These are phyloP conservation scores for Trissolcus brochymenae DNA, from an alignment of 2,888 invertebrate genomes.

Conservation along the genomic window DNA sequence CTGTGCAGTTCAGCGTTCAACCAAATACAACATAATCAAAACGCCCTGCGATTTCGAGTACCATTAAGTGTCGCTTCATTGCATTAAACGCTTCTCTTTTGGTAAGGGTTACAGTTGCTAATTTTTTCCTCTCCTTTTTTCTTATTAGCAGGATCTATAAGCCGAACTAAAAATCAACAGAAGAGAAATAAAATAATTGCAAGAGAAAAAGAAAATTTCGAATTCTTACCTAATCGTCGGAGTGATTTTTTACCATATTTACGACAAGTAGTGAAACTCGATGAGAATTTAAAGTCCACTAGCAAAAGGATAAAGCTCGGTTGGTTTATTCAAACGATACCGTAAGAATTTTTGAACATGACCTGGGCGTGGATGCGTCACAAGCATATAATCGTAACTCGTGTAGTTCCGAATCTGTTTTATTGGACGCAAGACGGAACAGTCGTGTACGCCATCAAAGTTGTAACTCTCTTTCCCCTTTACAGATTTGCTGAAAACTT, in stretches of 20 bases:
- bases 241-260: slow-evolving; percentile 25
- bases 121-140: no score
- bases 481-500: no score
- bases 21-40: slow-evolving; percentile 51
- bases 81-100: slow-evolving; percentile 5
- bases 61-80: slow-evolving; percentile 17
- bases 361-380: slow-evolving; percentile 67
- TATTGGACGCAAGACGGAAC: slow-evolving; percentile 68
- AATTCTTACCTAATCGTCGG: no score
- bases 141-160: no score
- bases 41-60: slow-evolving; percentile 29
- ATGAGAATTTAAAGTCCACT: slow-evolving; percentile 44
- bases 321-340: slow-evolving; percentile 42
- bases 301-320: slow-evolving; percentile 3
- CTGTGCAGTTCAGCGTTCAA: slow-evolving; percentile 41
- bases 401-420: slow-evolving; percentile 68
- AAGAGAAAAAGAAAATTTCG: no score
- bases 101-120: not conserved
- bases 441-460: slow-evolving; percentile 28
- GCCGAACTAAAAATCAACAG: no score
- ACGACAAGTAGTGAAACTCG: slow-evolving; percentile 42
- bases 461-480: no score
- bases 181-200: no score
- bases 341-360: slow-evolving; percentile 65
- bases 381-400: slow-evolving; percentile 71